Evolutionary conservation across 1,140 invertebrate species (phyloP), one percentile per base, ranked within the genome.

Genomic region (Danaus plexippus): DNA sequence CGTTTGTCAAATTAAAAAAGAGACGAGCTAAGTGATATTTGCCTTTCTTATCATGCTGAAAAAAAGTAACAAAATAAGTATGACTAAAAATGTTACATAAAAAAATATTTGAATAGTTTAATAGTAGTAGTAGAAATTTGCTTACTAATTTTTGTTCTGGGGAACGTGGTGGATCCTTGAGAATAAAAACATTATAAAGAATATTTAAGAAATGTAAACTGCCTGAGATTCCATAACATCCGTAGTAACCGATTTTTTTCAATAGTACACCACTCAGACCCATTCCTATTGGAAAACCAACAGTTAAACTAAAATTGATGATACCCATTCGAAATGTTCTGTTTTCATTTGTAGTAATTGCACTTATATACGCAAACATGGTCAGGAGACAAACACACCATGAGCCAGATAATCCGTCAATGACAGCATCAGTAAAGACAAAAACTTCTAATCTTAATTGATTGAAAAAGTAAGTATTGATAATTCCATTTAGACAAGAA

Each of bases 81-180:
- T 32, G 7, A 6, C 7, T 32, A 32, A 32, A 32, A 32, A 32
- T 32, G 7, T 2, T 32, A 7, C 0, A 3, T 32, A 0, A 32
- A 32, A 32, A 3, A 32, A 7, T 32, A 32, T 32, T n/a, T 32
- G 22, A 4, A 32, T 32, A 7, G 22, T 32, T 7, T 32, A 8
- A 6, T 32, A 32, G 1, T 3, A 8, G 22, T 32, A 32, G 22
- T 32, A 4, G n/a, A n/a, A n/a, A 32, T 32, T 3, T 32, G 91
- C 89, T 47, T 90, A 92, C 60, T 90, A 89, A 69, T 89, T 91
- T 64, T 89, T 88, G 65, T 89, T 86, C 56, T 84, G 89, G 77
- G 87, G 89, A 66, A 89, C 73, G 47, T 88, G 89, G 68, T 88
- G 91, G 74, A 89, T 92, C 63, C 89, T 71, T 80, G 6, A 86